Evolutionary conservation across 1,140 invertebrate genomes (phyloP).

Genomic region (Eupristina koningsbergeri): DNA sequence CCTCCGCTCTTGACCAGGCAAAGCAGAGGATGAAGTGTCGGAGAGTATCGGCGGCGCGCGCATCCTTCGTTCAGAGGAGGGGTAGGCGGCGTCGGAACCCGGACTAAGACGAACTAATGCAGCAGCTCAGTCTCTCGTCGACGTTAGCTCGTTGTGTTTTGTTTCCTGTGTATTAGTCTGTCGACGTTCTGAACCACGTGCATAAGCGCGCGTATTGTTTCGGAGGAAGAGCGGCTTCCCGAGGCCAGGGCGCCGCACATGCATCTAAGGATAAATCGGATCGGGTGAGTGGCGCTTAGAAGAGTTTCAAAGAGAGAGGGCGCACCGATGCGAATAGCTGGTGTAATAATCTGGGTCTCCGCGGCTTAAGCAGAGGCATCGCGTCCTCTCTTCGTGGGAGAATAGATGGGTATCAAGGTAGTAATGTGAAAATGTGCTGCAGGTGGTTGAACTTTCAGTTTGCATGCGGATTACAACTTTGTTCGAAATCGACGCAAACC

Average conservation of each 20-base stretch:
- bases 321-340: no score
- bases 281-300: not conserved
- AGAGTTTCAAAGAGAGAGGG: no score
- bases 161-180: not conserved
- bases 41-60: not conserved
- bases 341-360: no score
- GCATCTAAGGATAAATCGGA: not conserved
- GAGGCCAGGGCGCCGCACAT: not conserved
- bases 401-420: no score
- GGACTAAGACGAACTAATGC: no score
- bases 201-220: not conserved
- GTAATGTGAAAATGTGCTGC: no score
- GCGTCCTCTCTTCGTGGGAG: no score
- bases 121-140: constrained; percentile 4
- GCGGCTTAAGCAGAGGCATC: no score
- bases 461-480: no score
- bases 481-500: no score
- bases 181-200: not conserved
- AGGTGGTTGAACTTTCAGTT: no score
- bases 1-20: constrained; percentile 4
- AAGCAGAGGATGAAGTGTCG: no score
- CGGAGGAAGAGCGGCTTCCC: not conserved
- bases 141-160: not conserved
- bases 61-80: not conserved
- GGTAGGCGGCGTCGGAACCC: not conserved